phyloP scores from a whole-genome alignment of 2,888 invertebrate genomes.

The Margaritifera margaritifera region DNA sequence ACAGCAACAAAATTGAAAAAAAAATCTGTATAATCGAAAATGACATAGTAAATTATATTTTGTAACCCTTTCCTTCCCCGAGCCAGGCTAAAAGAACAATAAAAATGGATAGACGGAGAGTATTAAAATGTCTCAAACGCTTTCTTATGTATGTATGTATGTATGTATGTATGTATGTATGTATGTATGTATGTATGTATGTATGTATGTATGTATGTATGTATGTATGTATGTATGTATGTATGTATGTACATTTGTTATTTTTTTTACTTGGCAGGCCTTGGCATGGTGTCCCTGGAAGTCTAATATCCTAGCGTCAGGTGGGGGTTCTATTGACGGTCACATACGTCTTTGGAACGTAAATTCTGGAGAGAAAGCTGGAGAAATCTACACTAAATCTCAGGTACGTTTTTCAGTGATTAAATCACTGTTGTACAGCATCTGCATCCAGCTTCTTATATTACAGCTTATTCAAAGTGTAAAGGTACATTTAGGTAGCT shows the following conservation, averaged over 20 bases:
- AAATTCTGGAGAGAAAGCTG: constrained; percentile 41
- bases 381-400: constrained; percentile 45
- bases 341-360: constrained; percentile 54
- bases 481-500: too few relatives aligned
- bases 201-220: not conserved
- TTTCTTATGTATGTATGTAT: not conserved
- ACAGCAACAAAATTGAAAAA: too few relatives aligned
- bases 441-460: too few relatives aligned
- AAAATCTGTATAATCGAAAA: too few relatives aligned
- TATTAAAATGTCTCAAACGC: too few relatives aligned
- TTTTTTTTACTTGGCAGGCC: constrained; percentile 22
- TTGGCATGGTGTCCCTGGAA: constrained; percentile 58
- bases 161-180: not conserved
- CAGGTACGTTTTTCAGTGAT: constrained; percentile 34
- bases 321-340: constrained; percentile 55
- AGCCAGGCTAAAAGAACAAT: too few relatives aligned
- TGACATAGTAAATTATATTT: too few relatives aligned
- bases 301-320: constrained; percentile 50
- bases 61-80: too few relatives aligned
- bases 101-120: too few relatives aligned
- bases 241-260: not conserved
- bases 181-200: not conserved
- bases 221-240: not conserved
- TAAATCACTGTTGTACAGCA: not conserved
- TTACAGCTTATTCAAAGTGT: too few relatives aligned